Conservation (phyloP, 1,140 invertebrate genomes). For the Schlechtendalia chinensis region DNA sequence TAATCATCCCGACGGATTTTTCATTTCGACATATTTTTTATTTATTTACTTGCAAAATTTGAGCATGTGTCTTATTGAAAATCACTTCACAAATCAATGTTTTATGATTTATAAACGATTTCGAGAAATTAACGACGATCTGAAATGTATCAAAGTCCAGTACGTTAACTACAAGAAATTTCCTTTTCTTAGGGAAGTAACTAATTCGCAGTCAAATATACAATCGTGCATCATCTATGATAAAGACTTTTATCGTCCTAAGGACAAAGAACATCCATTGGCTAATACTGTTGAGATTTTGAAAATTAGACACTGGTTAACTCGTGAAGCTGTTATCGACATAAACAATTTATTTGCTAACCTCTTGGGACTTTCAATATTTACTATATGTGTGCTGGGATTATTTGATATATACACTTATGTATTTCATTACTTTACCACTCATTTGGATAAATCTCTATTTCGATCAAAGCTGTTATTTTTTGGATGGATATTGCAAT, state of each 20-base stretch:
- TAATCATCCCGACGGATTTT: background rate
- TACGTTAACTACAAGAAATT: background rate
- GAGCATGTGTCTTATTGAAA: background rate
- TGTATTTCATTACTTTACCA: background rate
- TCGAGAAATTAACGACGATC: background rate
- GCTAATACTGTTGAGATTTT: background rate
- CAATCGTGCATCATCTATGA: background rate
- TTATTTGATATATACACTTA: background rate
- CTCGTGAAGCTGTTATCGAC: background rate
- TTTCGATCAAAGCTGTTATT: background rate
- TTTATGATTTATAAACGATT: background rate
- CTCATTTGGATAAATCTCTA: background rate
- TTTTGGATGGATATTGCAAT: background rate
- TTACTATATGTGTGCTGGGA: background rate
- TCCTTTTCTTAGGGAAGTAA: background rate
- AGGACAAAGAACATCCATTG: background rate
- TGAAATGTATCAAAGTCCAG: background rate
- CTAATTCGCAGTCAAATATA: background rate
- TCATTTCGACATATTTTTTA: background rate
- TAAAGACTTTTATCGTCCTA: slow-evolving; percentile 7
- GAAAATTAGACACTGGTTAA: slow-evolving; percentile 8
- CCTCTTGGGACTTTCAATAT: background rate
- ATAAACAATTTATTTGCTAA: background rate
- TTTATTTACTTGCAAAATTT: slow-evolving; percentile 10
- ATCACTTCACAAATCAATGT: background rate